These are phyloP conservation scores for Eupeodes corollae DNA, from an alignment of 1,140 invertebrate genomes.

Conservation along the genomic window DNA sequence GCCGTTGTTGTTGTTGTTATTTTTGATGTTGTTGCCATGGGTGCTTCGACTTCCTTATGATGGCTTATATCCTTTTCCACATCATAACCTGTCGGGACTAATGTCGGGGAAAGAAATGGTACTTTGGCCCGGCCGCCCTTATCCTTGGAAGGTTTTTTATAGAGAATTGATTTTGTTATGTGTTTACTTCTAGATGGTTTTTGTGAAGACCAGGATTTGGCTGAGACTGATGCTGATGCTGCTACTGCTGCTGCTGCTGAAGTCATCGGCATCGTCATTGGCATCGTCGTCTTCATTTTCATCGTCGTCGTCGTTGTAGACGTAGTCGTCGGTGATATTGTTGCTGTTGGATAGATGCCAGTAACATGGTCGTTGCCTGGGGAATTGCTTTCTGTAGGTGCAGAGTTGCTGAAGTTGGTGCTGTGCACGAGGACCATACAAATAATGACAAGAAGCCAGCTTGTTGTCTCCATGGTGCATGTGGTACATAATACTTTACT, in stretches of 20 bases:
- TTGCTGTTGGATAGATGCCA: not conserved
- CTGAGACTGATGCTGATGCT: conserved; percentile 1
- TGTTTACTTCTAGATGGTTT: not conserved
- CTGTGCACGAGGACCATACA: too few relatives aligned
- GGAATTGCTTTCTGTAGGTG: too few relatives aligned
- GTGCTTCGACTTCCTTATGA: not conserved
- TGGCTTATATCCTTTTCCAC: not conserved
- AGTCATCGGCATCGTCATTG: not conserved
- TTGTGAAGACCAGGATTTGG: not conserved
- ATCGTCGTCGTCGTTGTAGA: not conserved
- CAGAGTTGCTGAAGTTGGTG: too few relatives aligned
- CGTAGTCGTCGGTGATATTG: not conserved
- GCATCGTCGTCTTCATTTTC: not conserved
- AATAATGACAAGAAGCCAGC: too few relatives aligned
- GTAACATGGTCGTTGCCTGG: too few relatives aligned
- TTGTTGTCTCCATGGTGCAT: too few relatives aligned
- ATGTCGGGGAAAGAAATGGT: not conserved
- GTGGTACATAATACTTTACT: too few relatives aligned
- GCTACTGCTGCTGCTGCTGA: not conserved
- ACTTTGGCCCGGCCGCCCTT: not conserved
- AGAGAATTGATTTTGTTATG: not conserved
- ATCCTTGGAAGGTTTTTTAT: not conserved
- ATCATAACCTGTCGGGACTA: not conserved
- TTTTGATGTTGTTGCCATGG: not conserved
- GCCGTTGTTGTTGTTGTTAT: conserved; percentile 3